phyloP scores from a whole-genome alignment of 2,113 vertebrate species.

The Onychostoma macrolepis region DNA sequence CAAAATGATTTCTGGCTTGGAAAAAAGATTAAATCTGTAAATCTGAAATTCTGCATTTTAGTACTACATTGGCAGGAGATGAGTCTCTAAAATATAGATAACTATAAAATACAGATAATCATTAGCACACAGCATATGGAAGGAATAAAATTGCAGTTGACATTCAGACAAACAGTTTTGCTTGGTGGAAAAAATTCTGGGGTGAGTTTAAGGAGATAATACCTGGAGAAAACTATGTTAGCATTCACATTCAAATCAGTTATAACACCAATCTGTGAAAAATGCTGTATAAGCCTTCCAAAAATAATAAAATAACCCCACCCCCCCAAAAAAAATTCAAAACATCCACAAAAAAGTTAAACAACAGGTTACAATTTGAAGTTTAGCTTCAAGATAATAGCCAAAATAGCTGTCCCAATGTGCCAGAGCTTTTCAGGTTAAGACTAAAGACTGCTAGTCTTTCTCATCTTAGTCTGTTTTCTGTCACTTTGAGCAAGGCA shows the following conservation, averaged over 20 bases:
- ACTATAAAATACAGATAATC: slow-evolving; percentile 7
- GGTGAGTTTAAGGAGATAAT: slow-evolving; percentile 46
- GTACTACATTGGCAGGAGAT: no score
- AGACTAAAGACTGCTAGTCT: slow-evolving; percentile 61
- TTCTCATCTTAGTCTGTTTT: slow-evolving; percentile 66
- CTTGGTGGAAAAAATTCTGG: not conserved
- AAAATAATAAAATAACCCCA: not conserved
- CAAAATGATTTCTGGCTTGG: slow-evolving; percentile 49
- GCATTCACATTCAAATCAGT: not conserved
- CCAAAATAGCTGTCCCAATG: not conserved
- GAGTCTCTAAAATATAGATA: slow-evolving; percentile 16
- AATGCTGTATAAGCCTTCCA: not conserved
- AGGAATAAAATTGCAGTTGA: not conserved
- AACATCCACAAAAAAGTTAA: not conserved
- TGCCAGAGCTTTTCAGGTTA: slow-evolving; percentile 50
- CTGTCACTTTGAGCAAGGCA: slow-evolving; percentile 71
- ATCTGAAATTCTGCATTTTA: slow-evolving; percentile 38
- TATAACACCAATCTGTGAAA: not conserved
- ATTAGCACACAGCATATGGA: not conserved
- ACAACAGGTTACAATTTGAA: not conserved
- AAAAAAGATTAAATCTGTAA: slow-evolving; percentile 46
- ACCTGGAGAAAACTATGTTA: not conserved
- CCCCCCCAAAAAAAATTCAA: not conserved
- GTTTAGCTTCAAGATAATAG: not conserved
- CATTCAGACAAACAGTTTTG: not conserved